Evolutionary conservation across 2,888 invertebrate genomes (phyloP).

Genomic region (Heliconius sara): DNA sequence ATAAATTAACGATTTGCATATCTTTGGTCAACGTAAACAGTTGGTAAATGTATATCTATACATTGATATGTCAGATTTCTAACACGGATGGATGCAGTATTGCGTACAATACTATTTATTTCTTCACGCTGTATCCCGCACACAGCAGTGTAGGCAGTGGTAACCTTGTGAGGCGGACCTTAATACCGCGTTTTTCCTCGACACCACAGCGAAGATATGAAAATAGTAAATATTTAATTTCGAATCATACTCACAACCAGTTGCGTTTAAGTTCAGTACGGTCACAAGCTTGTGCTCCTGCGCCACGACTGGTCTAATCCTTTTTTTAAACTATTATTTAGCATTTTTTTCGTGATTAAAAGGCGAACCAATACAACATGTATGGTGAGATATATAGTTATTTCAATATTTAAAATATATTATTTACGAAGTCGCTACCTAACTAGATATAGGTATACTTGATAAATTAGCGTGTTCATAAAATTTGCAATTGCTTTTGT

Average conservation of each 20-base stretch:
- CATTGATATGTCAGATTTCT: slow-evolving; percentile 68
- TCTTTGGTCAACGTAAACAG: slow-evolving; percentile 72
- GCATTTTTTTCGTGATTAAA: too few species aligned
- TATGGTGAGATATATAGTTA: neutral
- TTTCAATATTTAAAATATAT: neutral
- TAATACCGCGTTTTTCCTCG: too few species aligned
- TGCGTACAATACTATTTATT: slow-evolving; percentile 28
- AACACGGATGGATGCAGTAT: slow-evolving; percentile 49
- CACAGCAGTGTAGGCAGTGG: too few species aligned
- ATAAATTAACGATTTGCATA: slow-evolving; percentile 82
- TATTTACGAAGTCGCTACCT: neutral
- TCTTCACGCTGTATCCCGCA: neutral
- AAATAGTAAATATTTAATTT: too few species aligned
- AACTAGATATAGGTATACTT: neutral
- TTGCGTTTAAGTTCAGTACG: too few species aligned
- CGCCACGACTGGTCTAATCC: too few species aligned
- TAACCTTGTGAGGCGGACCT: too few species aligned
- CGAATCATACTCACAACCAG: too few species aligned
- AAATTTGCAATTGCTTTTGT: slow-evolving; percentile 3
- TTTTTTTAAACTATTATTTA: too few species aligned
- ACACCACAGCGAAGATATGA: too few species aligned
- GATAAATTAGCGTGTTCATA: slow-evolving; percentile 29
- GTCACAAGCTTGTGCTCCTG: too few species aligned
- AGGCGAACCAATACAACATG: neutral
- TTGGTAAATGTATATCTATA: slow-evolving; percentile 64